phyloP scores from a whole-genome alignment of 2,797 vertebrate species.

The Halcyon chelicuti region DNA sequence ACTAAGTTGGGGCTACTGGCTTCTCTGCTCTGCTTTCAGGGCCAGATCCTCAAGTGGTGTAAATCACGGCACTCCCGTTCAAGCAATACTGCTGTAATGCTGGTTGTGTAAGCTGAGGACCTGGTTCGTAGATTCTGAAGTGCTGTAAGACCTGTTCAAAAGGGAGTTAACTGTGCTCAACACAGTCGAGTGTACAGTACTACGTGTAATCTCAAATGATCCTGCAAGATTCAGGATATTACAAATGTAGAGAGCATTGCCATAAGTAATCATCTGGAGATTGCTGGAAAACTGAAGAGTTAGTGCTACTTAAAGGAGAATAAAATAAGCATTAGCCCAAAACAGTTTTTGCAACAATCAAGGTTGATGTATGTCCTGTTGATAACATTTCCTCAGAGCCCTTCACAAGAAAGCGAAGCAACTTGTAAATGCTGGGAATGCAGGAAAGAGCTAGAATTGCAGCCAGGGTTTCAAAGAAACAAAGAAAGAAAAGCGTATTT shows the following conservation, averaged over 20 bases:
- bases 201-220: not conserved
- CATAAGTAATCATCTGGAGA: not conserved
- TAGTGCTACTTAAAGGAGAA: constrained; percentile 28
- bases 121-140: not conserved
- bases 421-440: constrained; percentile 26
- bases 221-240: not conserved
- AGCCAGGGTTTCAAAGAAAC: constrained; percentile 16
- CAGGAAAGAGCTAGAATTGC: constrained; percentile 22
- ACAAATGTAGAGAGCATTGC: not conserved
- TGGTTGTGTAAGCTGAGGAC: not conserved
- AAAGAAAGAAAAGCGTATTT: constrained; percentile 17
- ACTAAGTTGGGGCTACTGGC: not conserved
- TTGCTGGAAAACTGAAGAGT: constrained; percentile 25
- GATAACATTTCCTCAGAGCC: constrained; percentile 16
- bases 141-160: not conserved
- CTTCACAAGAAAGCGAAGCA: not conserved
- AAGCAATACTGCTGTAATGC: not conserved
- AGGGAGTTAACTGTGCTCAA: not conserved
- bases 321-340: constrained; percentile 52
- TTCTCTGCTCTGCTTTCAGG: not conserved
- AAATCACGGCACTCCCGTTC: not conserved
- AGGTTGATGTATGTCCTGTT: constrained; percentile 12
- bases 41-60: not conserved
- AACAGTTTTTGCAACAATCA: constrained; percentile 33
- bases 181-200: not conserved